These are phyloP conservation scores for Oceanodroma leucorhoa DNA, from an alignment of 2,797 vertebrate genomes.

Conservation along the genomic window DNA sequence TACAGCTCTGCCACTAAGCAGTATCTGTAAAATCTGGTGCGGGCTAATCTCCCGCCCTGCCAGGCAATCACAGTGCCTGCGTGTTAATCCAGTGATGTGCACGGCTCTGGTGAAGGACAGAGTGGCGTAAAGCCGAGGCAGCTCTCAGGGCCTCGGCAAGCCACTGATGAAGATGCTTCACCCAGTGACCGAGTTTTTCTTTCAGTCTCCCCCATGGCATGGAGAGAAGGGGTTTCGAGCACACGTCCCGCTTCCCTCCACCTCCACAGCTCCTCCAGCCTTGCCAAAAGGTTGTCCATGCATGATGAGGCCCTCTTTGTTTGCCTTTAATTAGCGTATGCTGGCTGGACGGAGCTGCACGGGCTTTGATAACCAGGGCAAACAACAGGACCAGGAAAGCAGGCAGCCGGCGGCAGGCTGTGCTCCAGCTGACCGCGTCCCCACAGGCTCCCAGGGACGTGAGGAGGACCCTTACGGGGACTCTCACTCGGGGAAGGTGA, in stretches of 20 bases:
- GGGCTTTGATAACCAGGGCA: neutral
- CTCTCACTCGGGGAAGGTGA: accelerated
- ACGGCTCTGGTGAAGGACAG: neutral
- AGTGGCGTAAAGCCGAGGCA: neutral
- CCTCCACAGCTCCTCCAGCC: neutral
- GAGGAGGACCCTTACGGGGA: neutral
- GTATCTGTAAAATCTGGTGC: neutral
- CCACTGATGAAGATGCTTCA: neutral
- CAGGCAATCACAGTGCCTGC: neutral
- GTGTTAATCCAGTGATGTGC: neutral
- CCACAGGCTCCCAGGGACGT: accelerated
- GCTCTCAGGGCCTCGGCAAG: neutral
- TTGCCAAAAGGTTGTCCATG: neutral
- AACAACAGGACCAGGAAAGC: neutral
- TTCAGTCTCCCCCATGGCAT: neutral
- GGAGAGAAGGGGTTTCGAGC: neutral
- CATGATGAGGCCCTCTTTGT: neutral
- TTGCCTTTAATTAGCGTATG: neutral
- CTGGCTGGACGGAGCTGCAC: neutral
- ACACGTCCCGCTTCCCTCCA: neutral
- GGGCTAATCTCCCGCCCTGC: neutral
- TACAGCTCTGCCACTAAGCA: neutral
- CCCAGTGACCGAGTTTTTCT: neutral
- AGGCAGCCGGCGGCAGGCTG: neutral
- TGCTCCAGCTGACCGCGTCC: neutral